Evolutionary conservation across 2,797 vertebrate genomes (phyloP), one percentile per base, ranked within the genome.

Genomic region (Parotocinclus haroldoi): DNA sequence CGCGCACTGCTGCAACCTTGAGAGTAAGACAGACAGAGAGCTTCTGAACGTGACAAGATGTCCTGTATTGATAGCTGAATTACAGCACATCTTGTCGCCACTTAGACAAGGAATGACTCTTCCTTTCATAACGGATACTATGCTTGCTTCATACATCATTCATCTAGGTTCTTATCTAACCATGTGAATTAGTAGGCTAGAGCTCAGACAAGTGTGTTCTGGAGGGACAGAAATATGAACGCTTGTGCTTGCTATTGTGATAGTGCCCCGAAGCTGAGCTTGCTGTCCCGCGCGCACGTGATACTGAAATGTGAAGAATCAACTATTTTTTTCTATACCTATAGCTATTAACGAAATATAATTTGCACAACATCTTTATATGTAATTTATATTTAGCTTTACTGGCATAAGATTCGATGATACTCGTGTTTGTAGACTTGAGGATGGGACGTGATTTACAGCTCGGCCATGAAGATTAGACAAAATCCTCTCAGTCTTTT

Each of bases 291-390:
- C 12, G 49, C 36, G 27, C 40, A 48, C 10, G n/a, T 50, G 59
- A 52, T 51, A 52, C 52, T 92, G 92, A 93, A 90, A 88, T 90
- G 86, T 83, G 91, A 91, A 93, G 87, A 87, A 93, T 16, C 37
- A 40, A 9, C 42, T n/a, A 46, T 46, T 12, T 12, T 44, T 46
- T 12, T 12, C 10, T 3, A 44, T n/a, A 11, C 10, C 12, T 13
- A 46, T 46, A 46, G 11, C 44, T 46, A 46, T 46, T 46, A 0
- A 46, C 27, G 2, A 46, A 5, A 46, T 13, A 11, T 12, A 11
- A n/a, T n/a, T 46, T 46, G 5, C n/a, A 46, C 13, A 12, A 12
- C 12, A n/a, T n/a, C 8, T 46, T 12, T n/a, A 46, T 12, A 12
- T 7, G 12, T 7, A 0, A 1, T 13, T 1, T 46, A 46, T 46